phyloP scores from a whole-genome alignment of 2,797 vertebrate genomes.

The Macropus fuliginosus region DNA sequence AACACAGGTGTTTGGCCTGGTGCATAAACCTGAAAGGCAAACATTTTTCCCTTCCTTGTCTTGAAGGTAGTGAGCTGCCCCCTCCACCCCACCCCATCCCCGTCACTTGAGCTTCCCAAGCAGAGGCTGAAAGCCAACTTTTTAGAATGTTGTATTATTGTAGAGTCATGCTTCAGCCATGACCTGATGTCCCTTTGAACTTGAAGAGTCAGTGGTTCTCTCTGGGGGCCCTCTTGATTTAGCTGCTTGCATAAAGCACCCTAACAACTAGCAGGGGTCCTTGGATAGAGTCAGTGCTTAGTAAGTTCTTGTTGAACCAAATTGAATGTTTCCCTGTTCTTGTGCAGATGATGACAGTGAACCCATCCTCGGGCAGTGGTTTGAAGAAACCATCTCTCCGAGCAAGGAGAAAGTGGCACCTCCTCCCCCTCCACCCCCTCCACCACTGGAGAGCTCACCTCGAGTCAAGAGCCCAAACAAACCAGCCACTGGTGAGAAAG shows the following conservation, averaged over 20 bases:
- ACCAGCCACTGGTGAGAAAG: conserved; percentile 93
- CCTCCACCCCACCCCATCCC: neutral
- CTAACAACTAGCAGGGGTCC: neutral
- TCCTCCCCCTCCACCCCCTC: conserved; percentile 93
- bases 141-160: neutral
- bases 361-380: conserved; percentile 98
- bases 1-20: conserved; percentile 35
- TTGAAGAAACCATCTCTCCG: conserved; percentile 99
- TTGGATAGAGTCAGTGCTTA: neutral
- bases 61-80: neutral
- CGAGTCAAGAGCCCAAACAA: conserved; percentile 97
- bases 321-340: conserved; percentile 32
- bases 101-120: neutral
- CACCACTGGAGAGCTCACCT: conserved; percentile 94
- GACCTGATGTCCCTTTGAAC: neutral
- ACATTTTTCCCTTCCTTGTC: conserved; percentile 29
- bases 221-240: conserved; percentile 44
- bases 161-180: neutral
- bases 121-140: neutral
- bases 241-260: neutral
- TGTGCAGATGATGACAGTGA: conserved; percentile 98
- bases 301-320: neutral
- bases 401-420: conserved; percentile 97
- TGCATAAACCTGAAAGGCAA: conserved; percentile 38
- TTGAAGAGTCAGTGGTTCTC: neutral